Base-by-base conservation (phyloP, 2,113 vertebrate species). In the Pseudolaguvia tuberculata region DNA sequence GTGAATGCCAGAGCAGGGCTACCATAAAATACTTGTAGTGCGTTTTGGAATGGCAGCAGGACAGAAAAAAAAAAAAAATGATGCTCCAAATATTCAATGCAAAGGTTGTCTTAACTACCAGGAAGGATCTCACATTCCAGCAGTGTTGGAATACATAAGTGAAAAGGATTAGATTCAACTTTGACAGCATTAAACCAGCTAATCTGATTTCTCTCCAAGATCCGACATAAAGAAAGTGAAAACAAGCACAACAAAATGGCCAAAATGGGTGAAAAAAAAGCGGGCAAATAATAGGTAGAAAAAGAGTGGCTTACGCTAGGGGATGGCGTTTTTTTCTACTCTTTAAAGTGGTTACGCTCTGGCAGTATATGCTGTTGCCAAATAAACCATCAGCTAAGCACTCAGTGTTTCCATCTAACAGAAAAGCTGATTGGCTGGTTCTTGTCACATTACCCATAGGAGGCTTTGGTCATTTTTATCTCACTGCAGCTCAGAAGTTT, bases 1-100 rank as follows among this genome's bases (percentile, higher is more conserved):
- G n/a, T 17, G 21, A 45, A 42, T 70, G 65, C 75, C 66, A 47
- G 9, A 14, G 57, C 56, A 77, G 48, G 6, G 35, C 12, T 15
- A 14, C 29, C 56, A 53, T 39, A 20, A 53, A 27, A 62, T 14
- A 21, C 56, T 62, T 47, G 52, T 45, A 59, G 14, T 18, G 35
- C 20, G 21, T 39, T 70, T 31, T 57, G 23, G 18, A 76, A 52
- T n/a, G 11, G 47, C 11, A 21, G 56, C 2, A 7, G 7, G 17
- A 59, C 8, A 20, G 13, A 18, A 23, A 2, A 31, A 35, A 55
- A 15, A 39, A 39, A 17, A 35, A 11, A 18, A 27, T 2, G 56
- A 25, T 58, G 5, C 11, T 5, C 27, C 2, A 13, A 31, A 31
- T 39, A n/a, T 9, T 18, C 20, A 21, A 23, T 10, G n/a, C 23